Conservation (phyloP, 2,113 vertebrate genomes). For the Melanerpes formicivorus region DNA sequence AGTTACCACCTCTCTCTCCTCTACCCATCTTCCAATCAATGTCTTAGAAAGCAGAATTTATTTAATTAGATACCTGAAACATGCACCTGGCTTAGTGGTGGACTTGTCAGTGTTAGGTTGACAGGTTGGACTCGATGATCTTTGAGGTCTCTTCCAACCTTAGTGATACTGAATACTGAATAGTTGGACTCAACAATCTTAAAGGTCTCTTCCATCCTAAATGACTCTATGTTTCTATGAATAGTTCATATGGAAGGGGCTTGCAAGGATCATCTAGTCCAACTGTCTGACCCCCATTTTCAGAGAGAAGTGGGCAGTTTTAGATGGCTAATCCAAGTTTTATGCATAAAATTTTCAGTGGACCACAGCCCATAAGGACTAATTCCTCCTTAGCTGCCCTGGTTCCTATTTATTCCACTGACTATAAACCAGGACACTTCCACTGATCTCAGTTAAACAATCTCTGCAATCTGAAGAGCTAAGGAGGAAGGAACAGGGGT, state of each 20-base stretch:
- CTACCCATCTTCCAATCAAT: fast-evolving
- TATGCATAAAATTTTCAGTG: neutral
- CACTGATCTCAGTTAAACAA: neutral
- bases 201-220: neutral
- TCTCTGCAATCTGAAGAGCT: neutral
- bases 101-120: neutral
- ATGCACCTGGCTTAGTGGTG: neutral
- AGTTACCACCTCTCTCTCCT: neutral
- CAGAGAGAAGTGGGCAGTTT: neutral
- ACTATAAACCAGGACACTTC: neutral
- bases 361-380: neutral
- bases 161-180: no score
- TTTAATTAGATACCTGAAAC: neutral
- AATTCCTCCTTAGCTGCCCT: neutral
- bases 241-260: neutral
- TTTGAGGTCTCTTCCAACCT: no score
- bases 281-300: neutral
- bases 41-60: neutral
- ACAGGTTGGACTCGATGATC: neutral
- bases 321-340: neutral
- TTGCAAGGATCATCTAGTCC: neutral
- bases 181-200: neutral
- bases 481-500: neutral
- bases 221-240: neutral
- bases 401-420: neutral